Conservation (phyloP, 2,797 vertebrate genomes). For the Cynodonichthys magdalenae region DNA sequence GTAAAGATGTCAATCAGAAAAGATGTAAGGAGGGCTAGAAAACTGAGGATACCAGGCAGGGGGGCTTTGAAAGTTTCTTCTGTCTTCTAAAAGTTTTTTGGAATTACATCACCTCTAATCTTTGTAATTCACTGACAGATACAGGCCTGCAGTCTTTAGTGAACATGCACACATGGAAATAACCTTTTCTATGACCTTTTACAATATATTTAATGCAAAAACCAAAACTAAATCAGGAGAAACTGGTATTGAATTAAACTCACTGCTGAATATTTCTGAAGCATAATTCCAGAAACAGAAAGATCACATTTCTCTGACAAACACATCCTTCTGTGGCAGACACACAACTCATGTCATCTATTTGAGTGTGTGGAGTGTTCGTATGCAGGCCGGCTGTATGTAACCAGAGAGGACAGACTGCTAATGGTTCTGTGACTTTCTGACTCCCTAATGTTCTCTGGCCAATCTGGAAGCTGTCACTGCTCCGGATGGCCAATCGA, state of each 20-base stretch:
- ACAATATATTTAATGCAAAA: not conserved
- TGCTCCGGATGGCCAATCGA: constrained; percentile 69
- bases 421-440: constrained; percentile 71
- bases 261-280: constrained; percentile 18
- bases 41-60: not conserved
- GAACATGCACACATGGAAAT: not conserved
- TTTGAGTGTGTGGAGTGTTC: constrained; percentile 42
- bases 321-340: constrained; percentile 6
- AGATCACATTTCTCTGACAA: constrained; percentile 27
- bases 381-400: constrained; percentile 52
- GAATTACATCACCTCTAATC: not conserved
- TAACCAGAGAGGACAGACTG: constrained; percentile 71
- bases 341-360: constrained; percentile 48
- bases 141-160: not conserved
- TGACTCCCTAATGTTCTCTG: constrained; percentile 67
- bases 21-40: constrained; percentile 11
- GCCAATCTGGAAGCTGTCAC: constrained; percentile 76
- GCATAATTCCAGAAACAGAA: constrained; percentile 19
- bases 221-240: constrained; percentile 1
- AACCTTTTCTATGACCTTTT: not conserved
- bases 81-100: constrained; percentile 10
- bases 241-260: constrained; percentile 14
- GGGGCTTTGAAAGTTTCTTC: not conserved
- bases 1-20: constrained; percentile 33
- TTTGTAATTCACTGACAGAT: not conserved